Evolutionary conservation across 2,888 invertebrate genomes (phyloP).

Genomic region (Dicyrtoma fusca): DNA sequence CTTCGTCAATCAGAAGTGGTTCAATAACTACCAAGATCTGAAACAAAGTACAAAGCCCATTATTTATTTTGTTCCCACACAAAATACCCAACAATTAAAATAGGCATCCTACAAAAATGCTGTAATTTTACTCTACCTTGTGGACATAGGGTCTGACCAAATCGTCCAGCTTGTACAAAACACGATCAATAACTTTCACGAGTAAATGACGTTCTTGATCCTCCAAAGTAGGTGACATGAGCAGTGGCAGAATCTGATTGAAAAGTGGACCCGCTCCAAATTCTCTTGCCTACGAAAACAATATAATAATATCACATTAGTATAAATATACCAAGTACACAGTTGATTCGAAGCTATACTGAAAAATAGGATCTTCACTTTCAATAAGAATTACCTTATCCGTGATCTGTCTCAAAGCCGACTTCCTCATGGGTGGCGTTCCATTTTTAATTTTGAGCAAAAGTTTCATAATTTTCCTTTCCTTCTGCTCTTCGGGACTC

Average conservation of each 20-base stretch:
- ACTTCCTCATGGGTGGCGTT: conserved; percentile 99
- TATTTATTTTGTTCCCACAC: too few species aligned
- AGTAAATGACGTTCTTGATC: conserved; percentile 98
- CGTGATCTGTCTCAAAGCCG: conserved; percentile 94
- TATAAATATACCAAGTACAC: too few species aligned
- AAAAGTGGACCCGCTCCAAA: conserved; percentile 98
- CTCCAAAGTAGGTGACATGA: conserved; percentile 99
- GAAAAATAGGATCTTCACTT: too few species aligned
- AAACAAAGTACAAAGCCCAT: not conserved
- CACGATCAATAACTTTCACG: conserved; percentile 98
- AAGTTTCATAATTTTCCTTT: conserved; percentile 98
- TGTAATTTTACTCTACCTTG: conserved; percentile 75
- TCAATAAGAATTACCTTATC: conserved; percentile 80
- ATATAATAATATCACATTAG: not conserved
- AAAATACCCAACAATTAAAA: not conserved
- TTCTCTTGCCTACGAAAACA: conserved; percentile 72
- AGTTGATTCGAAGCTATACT: too few species aligned
- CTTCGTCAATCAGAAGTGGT: conserved; percentile 97
- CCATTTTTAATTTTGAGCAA: conserved; percentile 98
- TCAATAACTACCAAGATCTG: conserved; percentile 97
- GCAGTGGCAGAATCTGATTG: conserved; percentile 95
- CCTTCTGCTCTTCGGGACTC: conserved; percentile 95
- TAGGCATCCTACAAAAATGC: not conserved
- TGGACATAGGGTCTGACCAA: conserved; percentile 98
- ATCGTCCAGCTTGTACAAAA: conserved; percentile 97